Conservation (phyloP, 1,140 invertebrate genomes). For the Brachionus manjavacas region DNA sequence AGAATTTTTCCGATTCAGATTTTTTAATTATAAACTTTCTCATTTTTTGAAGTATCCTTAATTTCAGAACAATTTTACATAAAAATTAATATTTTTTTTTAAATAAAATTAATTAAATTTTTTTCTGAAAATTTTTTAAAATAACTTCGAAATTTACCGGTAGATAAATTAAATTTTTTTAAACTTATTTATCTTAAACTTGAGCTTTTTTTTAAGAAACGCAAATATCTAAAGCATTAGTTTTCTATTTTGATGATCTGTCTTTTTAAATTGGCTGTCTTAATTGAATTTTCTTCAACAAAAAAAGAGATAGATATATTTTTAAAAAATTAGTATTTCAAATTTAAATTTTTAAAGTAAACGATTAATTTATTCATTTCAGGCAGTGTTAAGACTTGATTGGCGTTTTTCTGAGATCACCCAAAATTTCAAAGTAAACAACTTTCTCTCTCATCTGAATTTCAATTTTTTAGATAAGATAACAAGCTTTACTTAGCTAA, state of each 20-base stretch:
- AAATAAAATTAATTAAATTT: too few species aligned
- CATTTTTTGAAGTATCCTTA: too few species aligned
- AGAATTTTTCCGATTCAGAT: too few species aligned
- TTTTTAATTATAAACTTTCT: too few species aligned
- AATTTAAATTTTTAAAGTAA: not conserved
- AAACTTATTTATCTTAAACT: too few species aligned
- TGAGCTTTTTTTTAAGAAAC: not conserved
- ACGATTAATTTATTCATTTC: slow-evolving; percentile 15
- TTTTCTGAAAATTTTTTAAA: not conserved
- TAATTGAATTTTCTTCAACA: not conserved
- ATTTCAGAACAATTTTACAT: too few species aligned
- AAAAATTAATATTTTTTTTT: too few species aligned
- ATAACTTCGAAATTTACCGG: not conserved
- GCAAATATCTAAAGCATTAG: not conserved
- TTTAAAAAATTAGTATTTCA: not conserved
- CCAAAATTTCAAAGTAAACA: not conserved
- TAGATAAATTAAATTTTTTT: too few species aligned
- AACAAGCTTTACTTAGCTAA: not conserved
- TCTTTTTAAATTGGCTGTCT: not conserved
- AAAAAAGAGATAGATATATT: not conserved
- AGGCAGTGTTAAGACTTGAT: not conserved
- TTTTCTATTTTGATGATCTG: not conserved
- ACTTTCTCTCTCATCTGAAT: not conserved
- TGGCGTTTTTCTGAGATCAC: slow-evolving; percentile 2
- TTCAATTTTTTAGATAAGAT: slow-evolving; percentile 22